These are phyloP conservation scores for Bos taurus DNA, from an alignment of 2,113 vertebrate genomes.

Conservation along the genomic window ARS-UCD2.0 NC_037336.1:23394001-23394500, in stretches of 20 bases:
- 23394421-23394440: not conserved
- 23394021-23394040: not conserved
- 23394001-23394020: not conserved
- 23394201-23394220: not conserved
- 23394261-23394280: conserved; percentile 1
- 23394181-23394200: not conserved
- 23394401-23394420: not conserved
- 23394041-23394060: not conserved
- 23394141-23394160: not conserved
- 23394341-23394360: not conserved
- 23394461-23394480: not conserved
- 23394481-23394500: not conserved
- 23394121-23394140: not conserved
- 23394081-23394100: not conserved
- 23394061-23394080: too few species aligned
- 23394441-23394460: conserved; percentile 7
- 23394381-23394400: not conserved
- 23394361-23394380: not conserved
- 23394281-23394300: not conserved
- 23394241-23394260: not conserved
- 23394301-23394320: not conserved
- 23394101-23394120: not conserved
- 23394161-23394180: not conserved
- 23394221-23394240: not conserved
- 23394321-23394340: not conserved